phyloP scores from a whole-genome alignment of 1,140 invertebrate genomes.

The Choristoneura fumiferana region DNA sequence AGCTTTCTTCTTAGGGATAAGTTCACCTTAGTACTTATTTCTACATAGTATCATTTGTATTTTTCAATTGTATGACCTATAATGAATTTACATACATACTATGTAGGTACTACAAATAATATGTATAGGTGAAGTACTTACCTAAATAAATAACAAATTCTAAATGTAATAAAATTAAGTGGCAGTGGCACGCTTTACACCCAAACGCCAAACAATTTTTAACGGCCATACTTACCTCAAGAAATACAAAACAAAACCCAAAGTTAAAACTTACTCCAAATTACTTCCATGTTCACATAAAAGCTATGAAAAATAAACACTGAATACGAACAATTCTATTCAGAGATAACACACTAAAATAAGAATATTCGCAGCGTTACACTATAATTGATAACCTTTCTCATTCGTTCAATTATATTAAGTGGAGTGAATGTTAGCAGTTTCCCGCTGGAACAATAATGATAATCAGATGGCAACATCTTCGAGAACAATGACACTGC shows the following conservation, averaged over 20 bases:
- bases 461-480: slow-evolving; percentile 66
- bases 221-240: too few species aligned
- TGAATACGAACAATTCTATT: slow-evolving; percentile 12
- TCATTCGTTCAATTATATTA: slow-evolving; percentile 73
- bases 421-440: slow-evolving; percentile 69
- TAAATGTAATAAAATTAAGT: too few species aligned
- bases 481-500: slow-evolving; percentile 66
- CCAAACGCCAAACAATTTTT: too few species aligned
- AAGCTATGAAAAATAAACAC: slow-evolving; percentile 17
- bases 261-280: background rate
- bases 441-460: slow-evolving; percentile 73
- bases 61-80: too few species aligned
- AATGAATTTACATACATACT: too few species aligned
- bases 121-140: too few species aligned
- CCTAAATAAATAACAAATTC: too few species aligned
- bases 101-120: too few species aligned
- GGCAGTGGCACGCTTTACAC: background rate
- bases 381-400: slow-evolving; percentile 71
- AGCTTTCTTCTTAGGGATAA: too few species aligned
- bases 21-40: too few species aligned
- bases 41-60: too few species aligned
- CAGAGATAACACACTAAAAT: slow-evolving; percentile 13
- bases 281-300: slow-evolving; percentile 4
- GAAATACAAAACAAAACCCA: too few species aligned
- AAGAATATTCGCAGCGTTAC: slow-evolving; percentile 19